Base-by-base conservation (phyloP, 2,797 vertebrate species). In the Thunnus albacares region DNA sequence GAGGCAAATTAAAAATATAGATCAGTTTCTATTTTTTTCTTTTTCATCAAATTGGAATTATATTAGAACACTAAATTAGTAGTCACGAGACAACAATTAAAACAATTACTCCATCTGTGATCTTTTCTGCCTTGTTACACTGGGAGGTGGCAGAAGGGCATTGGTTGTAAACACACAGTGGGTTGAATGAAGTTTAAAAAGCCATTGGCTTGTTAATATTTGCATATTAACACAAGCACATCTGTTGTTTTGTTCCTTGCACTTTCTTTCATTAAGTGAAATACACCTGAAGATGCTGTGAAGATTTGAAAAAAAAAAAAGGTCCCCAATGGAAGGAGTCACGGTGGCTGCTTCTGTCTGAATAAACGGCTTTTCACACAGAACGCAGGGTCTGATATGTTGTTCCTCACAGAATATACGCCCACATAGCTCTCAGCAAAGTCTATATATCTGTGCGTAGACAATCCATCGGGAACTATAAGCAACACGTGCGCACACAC, bases 331-430 rank as follows among this genome's bases (percentile, higher is more conserved):
- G 26, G 15, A 14, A 11, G 20, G 24, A 56, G 52, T 60, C 41
- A 57, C 35, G 30, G 28, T 15, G n/a, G 53, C 41, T 74, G 13
- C 52, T 26, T 67, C 47, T 8, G 9, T 45, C n/a, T 17, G 8
- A 59, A 26, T 47, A 11, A 72, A 76, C 28, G 58, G 7, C 24
- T 71, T 75, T 58, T n/a, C 51, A 41, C n/a, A 26, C 60, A 41
- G 6, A 43, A 20, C 7, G 52, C 58, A n/a, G 11, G 7, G 5
- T 30, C 11, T 59, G 35, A 53, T 28, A n/a, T 35, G 51, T 63
- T 52, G 11, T 7, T 70, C 22, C 57, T 51, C n/a, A 18, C 22
- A 79, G 8, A 57, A 18, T 17, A 8, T 17, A 33, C 6, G 11
- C 43, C 62, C 12, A 56, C n/a, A 3, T 57, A 17, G 26, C 15